Base-by-base conservation (phyloP, 1,140 invertebrate genomes). In the Bombus sibiricus region DNA sequence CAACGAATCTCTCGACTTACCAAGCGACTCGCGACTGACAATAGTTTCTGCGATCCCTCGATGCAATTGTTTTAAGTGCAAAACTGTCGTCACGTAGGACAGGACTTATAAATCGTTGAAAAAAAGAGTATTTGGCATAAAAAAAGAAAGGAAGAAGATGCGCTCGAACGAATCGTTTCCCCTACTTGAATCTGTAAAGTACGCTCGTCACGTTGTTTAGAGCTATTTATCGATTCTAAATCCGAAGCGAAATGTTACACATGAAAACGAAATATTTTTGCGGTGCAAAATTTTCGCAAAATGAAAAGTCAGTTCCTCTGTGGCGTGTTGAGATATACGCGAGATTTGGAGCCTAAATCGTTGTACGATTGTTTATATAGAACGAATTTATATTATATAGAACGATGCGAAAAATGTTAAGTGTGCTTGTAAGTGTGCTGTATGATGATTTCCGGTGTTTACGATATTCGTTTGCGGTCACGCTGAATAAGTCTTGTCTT, bases 1-100 rank as follows among this genome's bases (percentile, higher is more conserved):
- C 88, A 90, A 90, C 88, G 88, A 90, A 89, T 90, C 74, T 89
- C 73, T 90, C 47, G 66, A 83, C 81, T 69, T 78, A 37, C 62
- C 37, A 79, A 80, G 15, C 47, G 47, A 89, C 47, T 89, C 69
- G 59, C 82, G 64, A 77, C 73, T 47, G 53, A 72, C 75, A 53
- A 73, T 62, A 79, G 76, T 62, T 71, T 69, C 53, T n/a, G 75
- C 75, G 53, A 83, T 18, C 62, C 43, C 34, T 64, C 53, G 73
- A 83, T 10, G 28, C 41, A n/a, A 79, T 53, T 78, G 53, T 78
- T 78, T 53, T 68, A 32, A 41, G 64, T 43, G 82, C 47, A 53
- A 57, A 32, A 47, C 43, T 83, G 22, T 39, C 34, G 43, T 43
- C 25, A 68, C 47, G 77, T 80, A 85, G 68, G 77, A 72, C 83